Evolutionary conservation across 2,113 vertebrate genomes (phyloP).

Genomic region (Camelus bactrianus): DNA sequence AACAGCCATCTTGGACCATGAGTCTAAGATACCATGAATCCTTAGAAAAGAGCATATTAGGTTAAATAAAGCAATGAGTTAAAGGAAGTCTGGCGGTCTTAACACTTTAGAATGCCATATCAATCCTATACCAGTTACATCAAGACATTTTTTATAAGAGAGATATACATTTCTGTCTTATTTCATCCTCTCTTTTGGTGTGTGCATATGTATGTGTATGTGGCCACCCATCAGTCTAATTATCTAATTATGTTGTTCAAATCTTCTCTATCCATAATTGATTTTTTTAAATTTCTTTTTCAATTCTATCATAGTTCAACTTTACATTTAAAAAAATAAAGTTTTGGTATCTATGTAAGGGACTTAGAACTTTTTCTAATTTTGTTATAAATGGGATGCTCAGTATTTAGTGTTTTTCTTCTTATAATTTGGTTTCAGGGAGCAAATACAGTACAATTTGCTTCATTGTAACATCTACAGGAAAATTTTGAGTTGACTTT

Average conservation of each 20-base stretch:
- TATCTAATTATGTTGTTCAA: neutral
- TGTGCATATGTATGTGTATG: neutral
- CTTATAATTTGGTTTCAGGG: neutral
- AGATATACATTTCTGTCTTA: neutral
- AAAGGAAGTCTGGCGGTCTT: neutral
- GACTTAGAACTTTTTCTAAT: neutral
- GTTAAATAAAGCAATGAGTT: neutral
- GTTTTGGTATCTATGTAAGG: neutral
- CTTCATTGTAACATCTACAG: neutral
- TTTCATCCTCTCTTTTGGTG: neutral
- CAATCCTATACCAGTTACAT: neutral
- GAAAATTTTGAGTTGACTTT: neutral
- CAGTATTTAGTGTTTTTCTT: neutral
- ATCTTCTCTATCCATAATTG: neutral
- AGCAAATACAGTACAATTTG: neutral
- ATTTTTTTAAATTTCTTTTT: neutral
- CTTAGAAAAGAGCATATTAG: accelerated
- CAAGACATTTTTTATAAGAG: neutral
- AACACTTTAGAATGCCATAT: neutral
- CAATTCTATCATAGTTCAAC: neutral
- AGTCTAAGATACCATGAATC: neutral
- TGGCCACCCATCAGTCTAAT: neutral
- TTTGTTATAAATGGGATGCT: neutral
- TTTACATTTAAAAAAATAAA: neutral
- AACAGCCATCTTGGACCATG: too few species aligned